These are phyloP conservation scores for Crotalus adamanteus DNA, from an alignment of 2,797 vertebrate species.

Conservation along the genomic window DNA sequence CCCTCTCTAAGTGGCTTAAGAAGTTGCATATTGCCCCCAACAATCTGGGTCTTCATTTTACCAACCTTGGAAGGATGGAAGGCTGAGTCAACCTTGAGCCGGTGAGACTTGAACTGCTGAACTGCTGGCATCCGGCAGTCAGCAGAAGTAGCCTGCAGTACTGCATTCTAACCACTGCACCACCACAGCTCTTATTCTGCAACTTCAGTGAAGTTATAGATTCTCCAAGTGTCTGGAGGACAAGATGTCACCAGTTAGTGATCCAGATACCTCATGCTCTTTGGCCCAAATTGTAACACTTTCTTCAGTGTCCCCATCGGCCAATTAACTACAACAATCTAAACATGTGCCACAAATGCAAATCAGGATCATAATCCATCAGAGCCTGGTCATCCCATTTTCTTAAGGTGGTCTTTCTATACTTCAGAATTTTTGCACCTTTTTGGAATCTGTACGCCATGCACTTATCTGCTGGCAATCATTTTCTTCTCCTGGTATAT, in stretches of 20 bases:
- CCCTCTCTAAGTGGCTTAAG: too few species aligned
- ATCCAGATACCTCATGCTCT: neutral
- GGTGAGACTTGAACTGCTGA: too few species aligned
- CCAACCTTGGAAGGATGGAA: too few species aligned
- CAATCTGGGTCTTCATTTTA: too few species aligned
- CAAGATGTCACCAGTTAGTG: neutral
- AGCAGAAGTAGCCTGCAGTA: too few species aligned
- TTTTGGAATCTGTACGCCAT: neutral
- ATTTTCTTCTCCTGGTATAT: too few species aligned
- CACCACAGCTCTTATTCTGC: neutral
- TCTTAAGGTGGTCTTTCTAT: neutral
- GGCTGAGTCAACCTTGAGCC: too few species aligned
- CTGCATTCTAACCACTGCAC: too few species aligned
- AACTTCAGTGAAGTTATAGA: neutral
- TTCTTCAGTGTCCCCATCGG: neutral
- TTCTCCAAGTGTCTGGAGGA: neutral
- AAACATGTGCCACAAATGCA: neutral
- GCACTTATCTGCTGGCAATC: neutral
- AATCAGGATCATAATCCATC: neutral
- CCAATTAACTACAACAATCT: neutral
- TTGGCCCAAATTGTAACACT: neutral
- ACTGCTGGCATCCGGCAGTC: too few species aligned
- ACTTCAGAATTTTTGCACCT: neutral
- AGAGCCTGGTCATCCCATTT: neutral
- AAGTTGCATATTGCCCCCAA: too few species aligned